A percentile compares a stretch with the other conserved stretches of the same genome.
These are phyloP conservation scores for Diaphora mendica DNA, from an alignment of 2,888 invertebrate species.

Conservation along the genomic window DNA sequence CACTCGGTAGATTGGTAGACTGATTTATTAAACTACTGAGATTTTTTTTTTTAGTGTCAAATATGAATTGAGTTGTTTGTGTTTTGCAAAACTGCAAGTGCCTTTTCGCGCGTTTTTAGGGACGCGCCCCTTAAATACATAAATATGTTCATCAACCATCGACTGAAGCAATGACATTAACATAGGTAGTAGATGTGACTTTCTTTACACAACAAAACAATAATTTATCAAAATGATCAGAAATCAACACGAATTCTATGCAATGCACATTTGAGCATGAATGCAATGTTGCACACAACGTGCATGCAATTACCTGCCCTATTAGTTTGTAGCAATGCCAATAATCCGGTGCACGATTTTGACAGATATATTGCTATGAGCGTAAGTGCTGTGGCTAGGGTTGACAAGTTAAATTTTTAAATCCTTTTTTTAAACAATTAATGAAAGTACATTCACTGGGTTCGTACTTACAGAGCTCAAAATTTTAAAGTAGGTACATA, in stretches of 20 bases:
- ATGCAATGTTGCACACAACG: slow-evolving; percentile 24
- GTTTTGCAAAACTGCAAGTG: too few relatives aligned
- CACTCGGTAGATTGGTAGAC: too few relatives aligned
- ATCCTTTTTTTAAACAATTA: too few relatives aligned
- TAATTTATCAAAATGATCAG: slow-evolving; percentile 46
- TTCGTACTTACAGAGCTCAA: too few relatives aligned
- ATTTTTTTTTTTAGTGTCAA: too few relatives aligned
- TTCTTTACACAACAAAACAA: slow-evolving; percentile 10
- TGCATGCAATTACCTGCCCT: slow-evolving; percentile 42
- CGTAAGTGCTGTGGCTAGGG: slow-evolving; percentile 33
- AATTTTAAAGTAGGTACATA: too few relatives aligned
- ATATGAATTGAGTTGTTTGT: too few relatives aligned
- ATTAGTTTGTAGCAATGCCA: slow-evolving; percentile 34
- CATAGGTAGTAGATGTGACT: not conserved
- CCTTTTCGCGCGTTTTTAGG: too few relatives aligned
- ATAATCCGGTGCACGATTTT: slow-evolving; percentile 48
- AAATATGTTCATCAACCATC: too few relatives aligned
- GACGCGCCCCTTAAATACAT: too few relatives aligned
- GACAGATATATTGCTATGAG: slow-evolving; percentile 40
- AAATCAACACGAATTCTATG: slow-evolving; percentile 25
- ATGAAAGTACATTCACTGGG: too few relatives aligned
- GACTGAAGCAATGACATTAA: not conserved
- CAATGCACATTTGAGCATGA: slow-evolving; percentile 2
- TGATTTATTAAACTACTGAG: too few relatives aligned
- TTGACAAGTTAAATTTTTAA: slow-evolving; percentile 12